A percentile compares a stretch with the other conserved stretches of the same genome.
Conservation (phyloP, 2,113 vertebrate species). For the Prunella himalayana region DNA sequence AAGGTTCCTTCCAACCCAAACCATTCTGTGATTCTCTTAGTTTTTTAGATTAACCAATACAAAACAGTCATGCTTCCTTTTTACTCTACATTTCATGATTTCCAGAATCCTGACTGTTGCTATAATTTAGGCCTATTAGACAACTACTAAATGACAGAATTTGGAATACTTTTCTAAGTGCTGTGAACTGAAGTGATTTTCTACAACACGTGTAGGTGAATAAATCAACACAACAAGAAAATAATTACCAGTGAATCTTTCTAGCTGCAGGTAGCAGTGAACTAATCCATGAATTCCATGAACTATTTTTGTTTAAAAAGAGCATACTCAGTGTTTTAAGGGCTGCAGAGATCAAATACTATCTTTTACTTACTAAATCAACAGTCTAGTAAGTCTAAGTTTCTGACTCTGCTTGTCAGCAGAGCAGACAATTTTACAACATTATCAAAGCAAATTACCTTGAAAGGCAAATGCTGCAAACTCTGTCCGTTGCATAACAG, state of each 20-base stretch:
- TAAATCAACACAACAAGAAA: not conserved
- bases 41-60: not conserved
- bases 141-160: not conserved
- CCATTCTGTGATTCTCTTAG: not conserved
- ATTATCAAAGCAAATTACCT: conserved; percentile 76
- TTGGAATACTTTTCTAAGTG: not conserved
- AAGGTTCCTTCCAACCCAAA: not conserved
- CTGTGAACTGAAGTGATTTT: not conserved
- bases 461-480: conserved; percentile 93
- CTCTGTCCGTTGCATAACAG: conserved; percentile 86
- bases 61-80: not conserved
- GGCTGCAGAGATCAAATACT: not conserved
- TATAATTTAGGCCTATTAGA: not conserved
- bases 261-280: not conserved
- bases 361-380: not conserved
- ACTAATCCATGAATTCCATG: not conserved
- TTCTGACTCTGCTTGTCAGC: conserved; percentile 12
- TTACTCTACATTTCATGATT: not conserved
- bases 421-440: conserved; percentile 14
- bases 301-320: not conserved
- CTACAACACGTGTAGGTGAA: not conserved
- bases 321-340: not conserved
- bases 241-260: not conserved
- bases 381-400: not conserved
- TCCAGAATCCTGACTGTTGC: not conserved